Evolutionary conservation across 2,888 invertebrate genomes (phyloP), one percentile per base, ranked within the genome.

Genomic region (Pardosa pseudoannulata): DNA sequence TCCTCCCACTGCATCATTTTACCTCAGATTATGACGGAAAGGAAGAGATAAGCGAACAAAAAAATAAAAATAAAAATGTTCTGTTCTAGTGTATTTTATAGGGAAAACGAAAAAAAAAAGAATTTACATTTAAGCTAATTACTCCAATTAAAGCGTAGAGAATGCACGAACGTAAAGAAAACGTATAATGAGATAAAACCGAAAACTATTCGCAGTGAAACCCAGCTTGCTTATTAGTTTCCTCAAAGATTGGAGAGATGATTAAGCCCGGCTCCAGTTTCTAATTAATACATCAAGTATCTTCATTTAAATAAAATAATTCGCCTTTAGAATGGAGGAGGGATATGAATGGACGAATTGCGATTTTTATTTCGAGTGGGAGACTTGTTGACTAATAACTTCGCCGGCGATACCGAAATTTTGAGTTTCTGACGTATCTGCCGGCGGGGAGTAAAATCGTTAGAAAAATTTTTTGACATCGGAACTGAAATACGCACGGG

Each of bases 221-320:
- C 36, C 6, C 2, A 46, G 2, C 13, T 16, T 16, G 46, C n/a
- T 46, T 46, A n/a, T 46, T 46, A 46, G 46, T 46, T 46, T 46
- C n/a, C 46, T 16, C 2, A 6, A 16, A 46, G 46, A n/a, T 16
- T 6, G 16, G 16, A 46, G 56, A 23, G 56, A 23, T 56, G 56
- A 56, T 56, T 56, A 23, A 56, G 3, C 23, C 23, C 23, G 23
- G 23, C 56, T 23, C 16, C 46, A 46, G 9, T 46, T 46, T 23
- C 56, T 56, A 56, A 56, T 56, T 56, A 56, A 56, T 56, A 56
- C 23, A 11, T 56, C 23, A 23, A 56, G 56, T 56, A 56, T 19
- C 56, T 56, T 56, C 56, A 23, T 56, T 56, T 56, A 56, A 23
- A 23, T 56, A 56, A 23, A 56, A 56, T 56, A 56, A 56, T 19